phyloP scores from a whole-genome alignment of 1,140 invertebrate species.

The Drosophila guanche region DNA sequence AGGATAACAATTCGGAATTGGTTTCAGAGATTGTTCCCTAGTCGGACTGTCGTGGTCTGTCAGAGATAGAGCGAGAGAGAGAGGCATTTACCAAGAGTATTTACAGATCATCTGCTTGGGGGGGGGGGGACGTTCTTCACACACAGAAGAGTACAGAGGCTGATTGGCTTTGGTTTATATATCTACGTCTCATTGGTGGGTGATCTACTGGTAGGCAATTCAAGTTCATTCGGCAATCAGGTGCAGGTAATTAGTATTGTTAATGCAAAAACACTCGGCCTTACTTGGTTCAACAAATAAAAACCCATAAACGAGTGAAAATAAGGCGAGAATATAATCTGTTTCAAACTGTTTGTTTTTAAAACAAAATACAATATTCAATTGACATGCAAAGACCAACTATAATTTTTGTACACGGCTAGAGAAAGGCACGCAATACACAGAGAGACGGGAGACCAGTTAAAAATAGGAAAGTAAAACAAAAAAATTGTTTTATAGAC shows the following conservation, averaged over 20 bases:
- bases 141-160: no score
- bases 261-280: slow-evolving; percentile 61
- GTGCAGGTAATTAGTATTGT: slow-evolving; percentile 67
- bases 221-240: slow-evolving; percentile 73
- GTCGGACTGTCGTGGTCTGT: no score
- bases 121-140: neutral
- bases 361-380: slow-evolving; percentile 34
- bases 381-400: slow-evolving; percentile 73
- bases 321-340: neutral
- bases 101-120: no score
- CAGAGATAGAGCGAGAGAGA: no score
- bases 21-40: no score
- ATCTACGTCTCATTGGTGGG: slow-evolving; percentile 54
- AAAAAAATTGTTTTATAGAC: slow-evolving; percentile 14
- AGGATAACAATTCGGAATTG: no score
- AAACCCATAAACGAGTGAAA: slow-evolving; percentile 9
- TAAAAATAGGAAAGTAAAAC: slow-evolving; percentile 4
- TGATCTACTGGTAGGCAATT: slow-evolving; percentile 63
- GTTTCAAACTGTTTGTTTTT: slow-evolving; percentile 11
- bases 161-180: slow-evolving; percentile 9
- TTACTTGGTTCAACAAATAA: slow-evolving; percentile 11
- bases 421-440: slow-evolving; percentile 75
- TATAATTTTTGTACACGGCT: slow-evolving; percentile 63
- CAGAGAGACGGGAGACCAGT: slow-evolving; percentile 46
- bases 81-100: no score